Conservation (phyloP, 2,797 vertebrate species). For the Coranthus polyacanthus region DNA sequence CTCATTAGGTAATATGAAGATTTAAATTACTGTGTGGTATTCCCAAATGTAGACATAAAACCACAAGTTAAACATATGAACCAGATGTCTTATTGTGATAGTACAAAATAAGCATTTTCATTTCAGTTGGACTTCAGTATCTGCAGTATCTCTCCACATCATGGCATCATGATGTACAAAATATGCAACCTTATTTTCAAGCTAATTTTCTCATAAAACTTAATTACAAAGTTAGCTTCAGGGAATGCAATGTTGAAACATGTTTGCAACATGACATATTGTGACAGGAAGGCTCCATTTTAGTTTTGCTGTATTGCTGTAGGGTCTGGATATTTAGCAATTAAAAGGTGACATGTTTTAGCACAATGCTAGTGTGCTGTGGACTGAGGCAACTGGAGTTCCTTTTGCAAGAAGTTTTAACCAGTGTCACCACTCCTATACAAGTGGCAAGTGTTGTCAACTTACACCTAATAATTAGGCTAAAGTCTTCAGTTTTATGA, state of each 20-base stretch:
- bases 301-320: constrained; percentile 28
- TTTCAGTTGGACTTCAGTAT: neutral
- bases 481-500: too few relatives aligned
- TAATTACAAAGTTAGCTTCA: constrained; percentile 47
- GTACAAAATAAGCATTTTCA: constrained; percentile 8
- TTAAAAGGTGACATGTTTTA: constrained; percentile 34
- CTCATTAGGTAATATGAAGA: constrained; percentile 5
- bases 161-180: constrained; percentile 7
- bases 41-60: neutral
- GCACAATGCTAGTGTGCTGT: constrained; percentile 30
- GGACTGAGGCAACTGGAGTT: constrained; percentile 17
- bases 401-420: neutral
- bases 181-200: constrained; percentile 23
- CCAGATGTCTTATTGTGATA: neutral
- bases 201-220: constrained; percentile 15
- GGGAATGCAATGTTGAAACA: constrained; percentile 42
- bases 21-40: neutral
- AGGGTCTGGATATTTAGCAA: constrained; percentile 44
- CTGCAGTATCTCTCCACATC: constrained; percentile 1
- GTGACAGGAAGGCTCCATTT: constrained; percentile 11
- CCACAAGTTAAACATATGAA: constrained; percentile 7
- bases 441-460: too few relatives aligned
- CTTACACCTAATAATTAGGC: too few relatives aligned
- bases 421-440: too few relatives aligned
- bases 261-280: constrained; percentile 24